Conservation (phyloP, 2,113 vertebrate genomes). For the Serilophus lunatus region DNA sequence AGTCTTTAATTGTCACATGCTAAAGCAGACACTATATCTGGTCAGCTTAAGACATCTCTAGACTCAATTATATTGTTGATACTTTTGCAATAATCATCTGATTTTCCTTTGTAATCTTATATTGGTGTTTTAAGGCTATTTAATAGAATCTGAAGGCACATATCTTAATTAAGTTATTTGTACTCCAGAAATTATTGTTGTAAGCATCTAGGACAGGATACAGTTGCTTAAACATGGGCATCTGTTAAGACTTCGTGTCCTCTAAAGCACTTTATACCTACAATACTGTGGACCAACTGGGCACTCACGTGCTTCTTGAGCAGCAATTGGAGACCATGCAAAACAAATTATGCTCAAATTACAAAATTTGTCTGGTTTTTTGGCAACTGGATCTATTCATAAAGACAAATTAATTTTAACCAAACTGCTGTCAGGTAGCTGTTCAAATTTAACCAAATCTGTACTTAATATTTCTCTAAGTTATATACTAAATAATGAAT, state of each 20-base stretch:
- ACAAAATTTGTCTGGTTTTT: no score
- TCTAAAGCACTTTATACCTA: background rate
- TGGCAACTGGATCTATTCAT: background rate
- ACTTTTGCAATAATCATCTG: background rate
- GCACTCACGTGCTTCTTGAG: background rate
- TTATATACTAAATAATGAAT: background rate
- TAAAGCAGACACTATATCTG: background rate
- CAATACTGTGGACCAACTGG: background rate
- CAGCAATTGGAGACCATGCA: background rate
- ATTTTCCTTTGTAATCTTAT: background rate
- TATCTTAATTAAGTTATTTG: background rate
- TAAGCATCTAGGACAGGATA: background rate
- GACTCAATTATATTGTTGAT: background rate
- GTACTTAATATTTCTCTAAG: background rate
- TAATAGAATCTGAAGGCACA: background rate
- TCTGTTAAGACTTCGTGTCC: background rate
- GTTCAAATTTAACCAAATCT: background rate
- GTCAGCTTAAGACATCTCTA: background rate
- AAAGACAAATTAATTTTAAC: background rate
- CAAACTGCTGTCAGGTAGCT: background rate
- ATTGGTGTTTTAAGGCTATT: background rate
- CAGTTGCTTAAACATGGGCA: background rate
- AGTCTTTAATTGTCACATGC: background rate
- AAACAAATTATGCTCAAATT: background rate
- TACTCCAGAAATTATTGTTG: background rate